Conservation (phyloP, 2,113 vertebrate species). For the Syngnathus typhle region DNA sequence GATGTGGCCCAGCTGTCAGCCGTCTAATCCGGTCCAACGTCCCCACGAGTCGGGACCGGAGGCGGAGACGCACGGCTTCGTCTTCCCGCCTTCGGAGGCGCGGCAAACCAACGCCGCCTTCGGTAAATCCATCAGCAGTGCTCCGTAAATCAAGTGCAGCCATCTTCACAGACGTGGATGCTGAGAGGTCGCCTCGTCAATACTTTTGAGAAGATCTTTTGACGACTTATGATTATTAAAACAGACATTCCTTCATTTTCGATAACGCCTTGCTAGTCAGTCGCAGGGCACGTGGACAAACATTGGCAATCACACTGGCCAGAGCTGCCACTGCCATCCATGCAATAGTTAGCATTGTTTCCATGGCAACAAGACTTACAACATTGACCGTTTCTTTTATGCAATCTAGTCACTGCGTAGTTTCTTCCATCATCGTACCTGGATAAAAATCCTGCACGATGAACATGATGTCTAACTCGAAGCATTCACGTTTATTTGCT, state of each 20-base stretch:
- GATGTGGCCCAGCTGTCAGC: constrained; percentile 74
- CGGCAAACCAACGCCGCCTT: constrained; percentile 47
- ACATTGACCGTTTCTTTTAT: neutral
- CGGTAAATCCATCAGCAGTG: constrained; percentile 51
- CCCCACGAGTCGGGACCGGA: constrained; percentile 65
- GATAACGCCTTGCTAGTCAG: too few relatives aligned
- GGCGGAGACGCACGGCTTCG: constrained; percentile 57
- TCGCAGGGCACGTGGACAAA: too few relatives aligned
- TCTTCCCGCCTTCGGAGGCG: constrained; percentile 56
- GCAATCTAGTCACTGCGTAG: constrained; percentile 19
- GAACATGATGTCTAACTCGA: neutral
- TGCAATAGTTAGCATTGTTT: constrained; percentile 49
- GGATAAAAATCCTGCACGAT: neutral
- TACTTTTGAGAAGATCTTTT: too few relatives aligned
- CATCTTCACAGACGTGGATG: neutral
- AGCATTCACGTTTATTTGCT: constrained; percentile 10
- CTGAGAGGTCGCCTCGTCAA: neutral
- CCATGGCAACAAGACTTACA: constrained; percentile 47
- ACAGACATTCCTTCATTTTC: too few relatives aligned
- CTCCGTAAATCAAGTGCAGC: constrained; percentile 48
- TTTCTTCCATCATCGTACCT: constrained; percentile 7
- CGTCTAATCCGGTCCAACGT: constrained; percentile 73
- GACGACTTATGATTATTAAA: too few relatives aligned
- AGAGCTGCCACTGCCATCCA: constrained; percentile 1
- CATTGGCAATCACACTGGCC: too few relatives aligned